These are phyloP conservation scores for Gambelia wislizenii DNA, from an alignment of 2,797 vertebrate species.

Conservation along the genomic window DNA sequence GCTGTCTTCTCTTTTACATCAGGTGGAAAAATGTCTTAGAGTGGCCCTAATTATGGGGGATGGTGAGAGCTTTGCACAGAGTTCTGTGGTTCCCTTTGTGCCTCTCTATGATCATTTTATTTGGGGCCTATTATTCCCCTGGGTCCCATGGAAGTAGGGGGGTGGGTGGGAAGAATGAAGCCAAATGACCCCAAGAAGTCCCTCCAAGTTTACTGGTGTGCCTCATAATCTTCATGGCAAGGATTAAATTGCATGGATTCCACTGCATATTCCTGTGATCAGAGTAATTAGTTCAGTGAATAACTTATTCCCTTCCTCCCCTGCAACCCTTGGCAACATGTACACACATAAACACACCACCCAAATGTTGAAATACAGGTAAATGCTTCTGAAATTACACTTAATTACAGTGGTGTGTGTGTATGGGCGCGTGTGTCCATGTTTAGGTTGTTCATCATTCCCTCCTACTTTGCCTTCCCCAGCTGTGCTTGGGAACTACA, in stretches of 20 bases:
- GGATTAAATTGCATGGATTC: constrained; percentile 55
- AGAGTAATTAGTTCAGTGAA: constrained; percentile 61
- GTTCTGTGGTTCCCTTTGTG: not conserved
- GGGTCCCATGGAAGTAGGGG: not conserved
- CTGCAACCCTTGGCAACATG: constrained; percentile 43
- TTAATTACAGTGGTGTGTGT: constrained; percentile 62
- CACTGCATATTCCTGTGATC: constrained; percentile 30
- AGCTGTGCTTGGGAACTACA: constrained; percentile 50
- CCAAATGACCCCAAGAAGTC: not conserved
- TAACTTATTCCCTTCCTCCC: constrained; percentile 42
- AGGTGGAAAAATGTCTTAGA: not conserved
- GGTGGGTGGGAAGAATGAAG: not conserved
- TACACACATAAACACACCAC: not conserved
- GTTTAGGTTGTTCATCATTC: constrained; percentile 52
- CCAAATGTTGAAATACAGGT: constrained; percentile 65
- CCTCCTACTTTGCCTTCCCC: constrained; percentile 47
- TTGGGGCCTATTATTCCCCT: not conserved
- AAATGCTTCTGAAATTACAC: constrained; percentile 65
- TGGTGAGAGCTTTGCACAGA: not conserved
- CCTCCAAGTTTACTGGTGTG: constrained; percentile 23
- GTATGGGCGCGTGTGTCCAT: constrained; percentile 23
- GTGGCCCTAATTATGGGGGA: not conserved
- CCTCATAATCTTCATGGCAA: constrained; percentile 38
- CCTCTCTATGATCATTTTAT: not conserved
- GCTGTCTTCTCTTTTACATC: not conserved